phyloP scores from a whole-genome alignment of 1,140 invertebrate genomes.

The Glossosoma conforme region DNA sequence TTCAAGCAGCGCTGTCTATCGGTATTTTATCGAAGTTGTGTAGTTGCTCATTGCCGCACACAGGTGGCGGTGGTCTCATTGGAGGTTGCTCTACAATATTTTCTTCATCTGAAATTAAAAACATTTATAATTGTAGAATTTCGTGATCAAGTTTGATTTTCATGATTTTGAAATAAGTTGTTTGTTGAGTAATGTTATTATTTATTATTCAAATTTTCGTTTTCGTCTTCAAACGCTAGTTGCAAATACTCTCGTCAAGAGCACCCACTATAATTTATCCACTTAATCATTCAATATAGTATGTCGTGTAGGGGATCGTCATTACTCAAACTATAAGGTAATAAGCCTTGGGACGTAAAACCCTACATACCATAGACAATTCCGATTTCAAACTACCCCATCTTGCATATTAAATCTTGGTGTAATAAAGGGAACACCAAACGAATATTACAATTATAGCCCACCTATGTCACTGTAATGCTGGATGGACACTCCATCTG shows the following conservation, averaged over 20 bases:
- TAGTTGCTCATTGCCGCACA: too few relatives aligned
- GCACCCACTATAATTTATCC: too few relatives aligned
- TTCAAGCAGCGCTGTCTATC: conserved; percentile 2
- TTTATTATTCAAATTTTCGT: too few relatives aligned
- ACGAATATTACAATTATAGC: conserved; percentile 24
- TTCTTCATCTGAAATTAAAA: conserved; percentile 25
- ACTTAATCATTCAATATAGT: too few relatives aligned
- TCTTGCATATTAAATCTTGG: background rate
- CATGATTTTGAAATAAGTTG: too few relatives aligned
- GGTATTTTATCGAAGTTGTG: background rate
- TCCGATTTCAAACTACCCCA: background rate
- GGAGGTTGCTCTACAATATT: conserved; percentile 14
- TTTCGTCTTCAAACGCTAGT: too few relatives aligned
- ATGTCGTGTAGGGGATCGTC: too few relatives aligned
- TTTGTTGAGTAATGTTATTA: too few relatives aligned
- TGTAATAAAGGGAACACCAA: background rate
- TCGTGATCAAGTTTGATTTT: too few relatives aligned
- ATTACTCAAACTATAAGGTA: too few relatives aligned
- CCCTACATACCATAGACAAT: background rate
- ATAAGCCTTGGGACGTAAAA: too few relatives aligned
- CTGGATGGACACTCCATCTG: conserved; percentile 77
- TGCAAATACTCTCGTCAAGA: too few relatives aligned
- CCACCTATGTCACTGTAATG: conserved; percentile 72
- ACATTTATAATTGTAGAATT: conserved; percentile 6
- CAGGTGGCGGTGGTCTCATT: conserved; percentile 24